A percentile compares a stretch with the other conserved stretches of the same genome.
Evolutionary conservation across 2,113 vertebrate species (phyloP).

Genomic region (Rhizomys pruinosus): DNA sequence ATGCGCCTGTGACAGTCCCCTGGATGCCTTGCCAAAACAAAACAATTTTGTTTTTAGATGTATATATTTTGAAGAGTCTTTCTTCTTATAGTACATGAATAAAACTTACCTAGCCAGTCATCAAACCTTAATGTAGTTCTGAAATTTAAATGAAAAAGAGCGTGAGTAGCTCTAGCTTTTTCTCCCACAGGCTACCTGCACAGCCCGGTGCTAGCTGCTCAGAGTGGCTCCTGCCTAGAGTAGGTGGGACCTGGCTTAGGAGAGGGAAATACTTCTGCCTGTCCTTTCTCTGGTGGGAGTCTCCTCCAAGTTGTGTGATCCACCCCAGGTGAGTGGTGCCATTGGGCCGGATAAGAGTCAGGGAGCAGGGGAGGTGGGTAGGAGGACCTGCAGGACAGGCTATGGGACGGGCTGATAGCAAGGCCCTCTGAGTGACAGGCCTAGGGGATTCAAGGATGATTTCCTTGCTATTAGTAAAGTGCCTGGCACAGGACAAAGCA

Average conservation of each 20-base stretch:
- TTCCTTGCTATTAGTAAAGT: too few species aligned
- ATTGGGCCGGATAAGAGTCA: too few species aligned
- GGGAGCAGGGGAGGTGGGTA: accelerated
- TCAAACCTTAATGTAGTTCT: background rate
- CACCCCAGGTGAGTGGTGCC: accelerated
- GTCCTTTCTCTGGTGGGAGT: background rate
- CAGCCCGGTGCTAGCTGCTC: background rate
- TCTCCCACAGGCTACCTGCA: accelerated
- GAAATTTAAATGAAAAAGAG: background rate
- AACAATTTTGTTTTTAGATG: background rate
- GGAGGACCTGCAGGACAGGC: background rate
- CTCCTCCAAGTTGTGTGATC: background rate
- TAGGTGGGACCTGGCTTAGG: background rate
- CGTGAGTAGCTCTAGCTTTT: background rate
- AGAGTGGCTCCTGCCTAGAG: background rate
- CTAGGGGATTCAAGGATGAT: background rate
- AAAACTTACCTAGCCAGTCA: background rate
- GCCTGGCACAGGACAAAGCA: background rate
- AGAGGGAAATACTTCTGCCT: background rate
- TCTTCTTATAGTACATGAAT: background rate
- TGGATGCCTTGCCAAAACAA: background rate
- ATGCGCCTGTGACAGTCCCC: background rate
- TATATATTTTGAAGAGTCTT: background rate
- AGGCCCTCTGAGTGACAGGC: background rate
- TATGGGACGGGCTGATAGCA: accelerated